phyloP scores from a whole-genome alignment of 2,888 invertebrate species.

The Prenolepis imparis region DNA sequence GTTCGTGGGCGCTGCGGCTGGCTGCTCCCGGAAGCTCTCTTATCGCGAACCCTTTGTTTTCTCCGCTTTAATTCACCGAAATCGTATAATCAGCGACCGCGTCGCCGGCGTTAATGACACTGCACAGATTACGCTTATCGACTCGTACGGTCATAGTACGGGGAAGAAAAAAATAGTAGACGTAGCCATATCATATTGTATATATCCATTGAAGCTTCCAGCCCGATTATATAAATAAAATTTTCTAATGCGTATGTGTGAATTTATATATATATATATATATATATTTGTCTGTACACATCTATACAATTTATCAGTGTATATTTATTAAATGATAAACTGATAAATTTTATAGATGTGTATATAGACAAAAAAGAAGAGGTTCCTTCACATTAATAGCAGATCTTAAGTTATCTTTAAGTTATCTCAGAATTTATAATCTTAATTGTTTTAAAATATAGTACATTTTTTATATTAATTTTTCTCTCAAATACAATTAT shows the following conservation, averaged over 20 bases:
- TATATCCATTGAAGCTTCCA: background rate
- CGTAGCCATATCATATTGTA: constrained; percentile 4
- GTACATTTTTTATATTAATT: background rate
- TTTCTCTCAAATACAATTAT: background rate
- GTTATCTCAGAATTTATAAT: background rate
- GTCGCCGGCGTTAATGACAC: constrained; percentile 59
- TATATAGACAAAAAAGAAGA: background rate
- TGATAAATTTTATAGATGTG: background rate
- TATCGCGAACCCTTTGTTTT: constrained; percentile 76
- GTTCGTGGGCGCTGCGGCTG: constrained; percentile 69
- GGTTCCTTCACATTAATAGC: background rate
- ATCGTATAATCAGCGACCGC: constrained; percentile 63
- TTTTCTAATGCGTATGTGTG: background rate
- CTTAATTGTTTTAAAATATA: background rate
- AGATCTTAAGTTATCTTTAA: background rate
- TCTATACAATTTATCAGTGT: too few relatives aligned
- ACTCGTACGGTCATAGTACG: constrained; percentile 40
- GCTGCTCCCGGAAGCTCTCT: constrained; percentile 72
- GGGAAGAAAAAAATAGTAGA: constrained; percentile 15
- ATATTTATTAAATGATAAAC: too few relatives aligned
- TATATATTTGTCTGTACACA: too few relatives aligned
- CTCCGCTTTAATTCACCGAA: constrained; percentile 68
- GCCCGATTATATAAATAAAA: constrained; percentile 12
- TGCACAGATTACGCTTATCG: constrained; percentile 60
- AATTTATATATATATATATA: background rate